A percentile compares a stretch with the other conserved stretches of the same genome.
phyloP scores from a whole-genome alignment of 2,113 vertebrate species.

The Syngnathus scovelli region DNA sequence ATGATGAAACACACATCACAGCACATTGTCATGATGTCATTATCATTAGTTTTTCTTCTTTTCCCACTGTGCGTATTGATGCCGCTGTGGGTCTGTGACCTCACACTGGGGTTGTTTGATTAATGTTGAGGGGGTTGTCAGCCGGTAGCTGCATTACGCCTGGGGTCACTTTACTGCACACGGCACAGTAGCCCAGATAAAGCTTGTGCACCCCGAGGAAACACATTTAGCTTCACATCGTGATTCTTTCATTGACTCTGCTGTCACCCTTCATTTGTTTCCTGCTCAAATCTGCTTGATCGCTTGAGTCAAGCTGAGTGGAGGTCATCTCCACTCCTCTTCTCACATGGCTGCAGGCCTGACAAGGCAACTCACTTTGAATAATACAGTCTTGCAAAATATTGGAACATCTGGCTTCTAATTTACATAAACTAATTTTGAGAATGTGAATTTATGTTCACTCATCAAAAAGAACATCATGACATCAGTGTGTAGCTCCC shows the following conservation, averaged over 20 bases:
- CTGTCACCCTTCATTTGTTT: slow-evolving; percentile 5
- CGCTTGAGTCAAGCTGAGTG: background rate
- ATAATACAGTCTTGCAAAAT: background rate
- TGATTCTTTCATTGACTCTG: background rate
- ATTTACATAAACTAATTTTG: background rate
- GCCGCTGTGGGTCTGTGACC: slow-evolving; percentile 9
- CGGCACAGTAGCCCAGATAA: slow-evolving; percentile 12
- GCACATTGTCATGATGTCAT: too few species aligned
- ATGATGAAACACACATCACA: too few species aligned
- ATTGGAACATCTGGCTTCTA: background rate
- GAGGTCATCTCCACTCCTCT: background rate
- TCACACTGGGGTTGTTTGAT: slow-evolving; percentile 41
- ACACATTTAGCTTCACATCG: background rate
- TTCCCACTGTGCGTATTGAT: too few species aligned
- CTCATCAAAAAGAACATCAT: too few species aligned
- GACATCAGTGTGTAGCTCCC: too few species aligned
- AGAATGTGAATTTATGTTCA: background rate
- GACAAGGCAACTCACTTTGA: background rate
- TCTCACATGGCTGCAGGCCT: background rate
- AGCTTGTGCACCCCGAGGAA: slow-evolving; percentile 9
- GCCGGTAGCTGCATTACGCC: slow-evolving; percentile 37
- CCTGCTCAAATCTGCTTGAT: background rate
- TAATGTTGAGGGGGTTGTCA: slow-evolving; percentile 33
- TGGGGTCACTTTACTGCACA: slow-evolving; percentile 14
- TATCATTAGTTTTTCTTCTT: too few species aligned